Conservation (phyloP, 2,888 invertebrate species). For the Parnassius orleans region DNA sequence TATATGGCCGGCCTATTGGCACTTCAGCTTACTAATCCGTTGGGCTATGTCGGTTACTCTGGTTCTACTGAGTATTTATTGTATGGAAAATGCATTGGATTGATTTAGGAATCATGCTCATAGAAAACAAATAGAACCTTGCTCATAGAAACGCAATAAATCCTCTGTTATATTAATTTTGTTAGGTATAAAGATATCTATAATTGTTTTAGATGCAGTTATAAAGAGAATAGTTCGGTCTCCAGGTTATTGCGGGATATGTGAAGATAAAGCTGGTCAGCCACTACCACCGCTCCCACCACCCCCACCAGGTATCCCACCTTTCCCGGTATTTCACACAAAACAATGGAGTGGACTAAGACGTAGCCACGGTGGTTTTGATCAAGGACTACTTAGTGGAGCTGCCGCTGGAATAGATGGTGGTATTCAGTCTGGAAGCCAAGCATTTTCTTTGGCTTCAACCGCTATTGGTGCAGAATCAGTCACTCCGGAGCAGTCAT, state of each 20-base stretch:
- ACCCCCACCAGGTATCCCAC: slow-evolving; percentile 31
- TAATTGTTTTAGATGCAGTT: slow-evolving; percentile 38
- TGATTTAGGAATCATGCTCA: no score
- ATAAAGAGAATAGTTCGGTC: slow-evolving; percentile 42
- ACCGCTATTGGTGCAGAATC: slow-evolving; percentile 33
- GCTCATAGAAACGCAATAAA: no score
- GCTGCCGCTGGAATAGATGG: slow-evolving; percentile 47
- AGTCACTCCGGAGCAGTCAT: slow-evolving; percentile 1
- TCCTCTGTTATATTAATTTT: no score
- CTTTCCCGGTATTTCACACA: slow-evolving; percentile 44
- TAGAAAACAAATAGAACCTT: no score
- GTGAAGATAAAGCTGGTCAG: slow-evolving; percentile 31
- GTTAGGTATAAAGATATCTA: no score
- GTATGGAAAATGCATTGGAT: no score
- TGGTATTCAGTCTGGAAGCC: slow-evolving; percentile 38
- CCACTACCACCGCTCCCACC: slow-evolving; percentile 31
- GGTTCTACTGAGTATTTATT: no score
- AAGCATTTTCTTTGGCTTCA: slow-evolving; percentile 48
- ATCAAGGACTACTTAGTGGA: slow-evolving; percentile 54
- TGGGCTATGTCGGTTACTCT: no score
- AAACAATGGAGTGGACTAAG: slow-evolving; percentile 59
- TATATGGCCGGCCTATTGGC: no score
- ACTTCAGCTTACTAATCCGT: no score
- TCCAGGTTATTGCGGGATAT: slow-evolving; percentile 37
- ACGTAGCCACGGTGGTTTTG: slow-evolving; percentile 40